Evolutionary conservation across 2,797 vertebrate genomes (phyloP), one percentile per base, ranked within the genome.

Genomic region (Sebastes iracundus): DNA sequence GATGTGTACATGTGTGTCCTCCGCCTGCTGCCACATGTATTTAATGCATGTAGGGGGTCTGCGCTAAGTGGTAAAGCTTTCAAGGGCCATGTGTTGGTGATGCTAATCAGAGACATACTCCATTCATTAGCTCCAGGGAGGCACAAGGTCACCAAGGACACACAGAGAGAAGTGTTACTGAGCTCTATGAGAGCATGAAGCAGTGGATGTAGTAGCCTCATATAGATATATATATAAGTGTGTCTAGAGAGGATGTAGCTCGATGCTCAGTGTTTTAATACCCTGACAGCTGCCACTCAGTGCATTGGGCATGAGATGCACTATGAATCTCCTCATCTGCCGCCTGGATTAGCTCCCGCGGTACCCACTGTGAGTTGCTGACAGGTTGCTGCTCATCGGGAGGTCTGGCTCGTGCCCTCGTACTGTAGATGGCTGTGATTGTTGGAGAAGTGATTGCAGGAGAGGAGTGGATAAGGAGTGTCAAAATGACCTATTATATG

Each of bases 261-360:
- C 3, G 0, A 33, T 25, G 9, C 35, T 53, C 12, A 6, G 0
- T 14, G 52, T 32, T 72, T 77, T 72, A 42, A 81, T 74, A 67
- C 80, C 16, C 82, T 20, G 81, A 86, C 86, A 89, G 81, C 78
- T 91, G 87, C 81, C 82, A 69, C 66, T 90, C 75, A 76, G 85
- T 32, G 75, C 71, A 80, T 23, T 75, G 14, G 7, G 72, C 81
- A 62, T 69, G 63, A 89, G 84, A 80, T 46, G 1, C 67, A 62
- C 78, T 82, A 86, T 56, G 82, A 72, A 32, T 62, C 61, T 53
- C 38, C 60, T 88, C 67, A 73, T 85, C 79, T 88, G 62, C 69
- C 6, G 75, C 70, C 77, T 77, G 87, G 65, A 84, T 70, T 10
- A 42, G 79, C 20, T 85, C 59, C 88, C 53, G 35, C 1, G 27